These are phyloP conservation scores for Chrysogorgia sp. DNA, from an alignment of 92 coral and sea anemone genomes.

Conservation along the genomic window DNA sequence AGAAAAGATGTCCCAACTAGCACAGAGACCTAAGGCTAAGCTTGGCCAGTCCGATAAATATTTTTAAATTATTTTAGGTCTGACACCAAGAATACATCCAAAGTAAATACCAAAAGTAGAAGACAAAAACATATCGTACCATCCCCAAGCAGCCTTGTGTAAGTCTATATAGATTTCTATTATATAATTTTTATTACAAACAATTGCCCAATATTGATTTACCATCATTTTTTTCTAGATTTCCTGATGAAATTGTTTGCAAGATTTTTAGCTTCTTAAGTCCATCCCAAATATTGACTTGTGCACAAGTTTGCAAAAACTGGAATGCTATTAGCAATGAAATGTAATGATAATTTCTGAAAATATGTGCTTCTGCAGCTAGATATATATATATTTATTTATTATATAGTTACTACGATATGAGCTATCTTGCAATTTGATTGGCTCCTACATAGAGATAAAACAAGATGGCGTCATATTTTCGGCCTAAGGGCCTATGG, in stretches of 20 bases:
- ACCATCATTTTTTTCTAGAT: constrained; percentile 49
- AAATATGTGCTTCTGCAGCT: too few species aligned
- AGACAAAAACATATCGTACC: not conserved
- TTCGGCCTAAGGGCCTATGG: too few species aligned
- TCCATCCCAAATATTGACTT: constrained; percentile 72
- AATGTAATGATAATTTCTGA: constrained; percentile 62
- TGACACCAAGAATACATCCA: not conserved
- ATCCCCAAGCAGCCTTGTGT: constrained; percentile 8
- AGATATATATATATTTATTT: too few species aligned
- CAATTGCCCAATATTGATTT: not conserved
- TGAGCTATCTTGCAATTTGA: too few species aligned
- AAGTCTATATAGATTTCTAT: not conserved
- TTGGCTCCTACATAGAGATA: too few species aligned
- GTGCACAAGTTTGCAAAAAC: constrained; percentile 84
- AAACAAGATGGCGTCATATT: too few species aligned
- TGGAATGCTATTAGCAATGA: constrained; percentile 75
- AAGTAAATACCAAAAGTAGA: not conserved
- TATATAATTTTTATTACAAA: not conserved
- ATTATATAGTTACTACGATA: not conserved
- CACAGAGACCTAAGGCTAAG: too few species aligned
- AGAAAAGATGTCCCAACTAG: too few species aligned
- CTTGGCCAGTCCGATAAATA: not conserved
- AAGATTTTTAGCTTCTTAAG: constrained; percentile 76
- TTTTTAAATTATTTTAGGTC: not conserved
- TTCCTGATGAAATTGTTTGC: constrained; percentile 82